Conservation (phyloP, 2,113 vertebrate genomes). For the Corvus hawaiiensis region DNA sequence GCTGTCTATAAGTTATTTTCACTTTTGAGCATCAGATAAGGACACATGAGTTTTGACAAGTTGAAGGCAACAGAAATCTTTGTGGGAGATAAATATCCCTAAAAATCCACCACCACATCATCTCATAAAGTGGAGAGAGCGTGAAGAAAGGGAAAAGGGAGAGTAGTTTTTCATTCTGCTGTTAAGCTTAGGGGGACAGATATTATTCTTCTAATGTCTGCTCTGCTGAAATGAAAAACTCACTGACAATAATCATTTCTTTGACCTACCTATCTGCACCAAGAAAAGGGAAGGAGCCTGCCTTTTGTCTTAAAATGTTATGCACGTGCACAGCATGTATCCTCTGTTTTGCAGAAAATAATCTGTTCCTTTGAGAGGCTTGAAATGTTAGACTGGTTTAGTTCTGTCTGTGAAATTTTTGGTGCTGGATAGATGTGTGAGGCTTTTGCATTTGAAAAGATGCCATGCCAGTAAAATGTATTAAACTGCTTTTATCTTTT, state of each 20-base stretch:
- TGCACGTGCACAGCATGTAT: background rate
- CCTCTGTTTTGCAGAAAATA: background rate
- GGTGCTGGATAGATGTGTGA: background rate
- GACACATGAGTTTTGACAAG: slow-evolving; percentile 3
- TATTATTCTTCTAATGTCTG: slow-evolving; percentile 34
- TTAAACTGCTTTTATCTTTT: background rate
- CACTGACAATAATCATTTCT: background rate
- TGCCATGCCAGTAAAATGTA: background rate
- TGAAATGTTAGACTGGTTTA: background rate
- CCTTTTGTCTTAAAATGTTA: slow-evolving; percentile 1
- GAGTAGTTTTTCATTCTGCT: slow-evolving; percentile 39
- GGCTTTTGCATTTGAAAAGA: background rate
- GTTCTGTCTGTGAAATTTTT: background rate
- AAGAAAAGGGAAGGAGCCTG: background rate
- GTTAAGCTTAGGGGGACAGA: slow-evolving; percentile 39
- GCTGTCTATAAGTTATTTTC: background rate
- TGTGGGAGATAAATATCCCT: background rate
- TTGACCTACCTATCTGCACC: background rate
- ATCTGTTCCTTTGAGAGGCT: slow-evolving; percentile 7
- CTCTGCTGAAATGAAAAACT: slow-evolving; percentile 39
- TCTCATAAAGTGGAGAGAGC: background rate
- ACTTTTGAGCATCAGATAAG: background rate
- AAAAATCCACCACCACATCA: background rate
- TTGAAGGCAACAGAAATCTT: slow-evolving; percentile 1
- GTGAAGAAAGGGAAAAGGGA: background rate